Evolutionary conservation across 2,797 vertebrate species (phyloP), one percentile per base, ranked within the genome.

Genomic region (Acrocephalus scirpaceus): DNA sequence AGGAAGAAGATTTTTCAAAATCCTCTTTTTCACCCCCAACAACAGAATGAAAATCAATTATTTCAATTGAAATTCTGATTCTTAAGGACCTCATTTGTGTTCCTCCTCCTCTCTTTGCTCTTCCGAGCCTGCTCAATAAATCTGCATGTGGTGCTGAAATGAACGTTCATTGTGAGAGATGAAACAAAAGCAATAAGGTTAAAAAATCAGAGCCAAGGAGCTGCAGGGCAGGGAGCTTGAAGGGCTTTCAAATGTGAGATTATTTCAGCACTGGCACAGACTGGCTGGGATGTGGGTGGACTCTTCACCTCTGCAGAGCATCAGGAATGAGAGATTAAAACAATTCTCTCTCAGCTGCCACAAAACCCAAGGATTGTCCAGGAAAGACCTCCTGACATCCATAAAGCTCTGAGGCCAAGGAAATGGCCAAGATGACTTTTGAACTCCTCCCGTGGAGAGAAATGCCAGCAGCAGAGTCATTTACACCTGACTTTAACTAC

Each of bases 31-130:
- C 22, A 11, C 9, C 3, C 10, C 3, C 10, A 23, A 8, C 14
- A 72, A 30, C 69, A 87, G 94, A 94, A 90, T 76, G 30, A 92
- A 62, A 94, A 91, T 80, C 40, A 10, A 73, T 86, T 74, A 27
- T 74, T 92, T 83, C 82, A 62, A 81, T 50, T 10, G 13, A 80
- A 91, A 58, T 57, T 61, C 60, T 74, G 57, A 58, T 85, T 90
- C 64, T 48, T 76, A 22, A 89, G 36, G 71, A 34, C 22, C 29
- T 51, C 17, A 15, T 79, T 79, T 94, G 25, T 90, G 69, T 51
- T 60, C 42, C 11, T 83, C 27, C 58, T 50, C 64, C 22, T 20
- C 56, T 87, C 38, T 86, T 80, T 88, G 54, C 79, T 95, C 90
- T 81, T 32, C 75, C 7, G 9, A 82, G 70, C 34, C 58, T 30